phyloP scores from a whole-genome alignment of 1,140 invertebrate genomes.

The Ectropis grisescens region DNA sequence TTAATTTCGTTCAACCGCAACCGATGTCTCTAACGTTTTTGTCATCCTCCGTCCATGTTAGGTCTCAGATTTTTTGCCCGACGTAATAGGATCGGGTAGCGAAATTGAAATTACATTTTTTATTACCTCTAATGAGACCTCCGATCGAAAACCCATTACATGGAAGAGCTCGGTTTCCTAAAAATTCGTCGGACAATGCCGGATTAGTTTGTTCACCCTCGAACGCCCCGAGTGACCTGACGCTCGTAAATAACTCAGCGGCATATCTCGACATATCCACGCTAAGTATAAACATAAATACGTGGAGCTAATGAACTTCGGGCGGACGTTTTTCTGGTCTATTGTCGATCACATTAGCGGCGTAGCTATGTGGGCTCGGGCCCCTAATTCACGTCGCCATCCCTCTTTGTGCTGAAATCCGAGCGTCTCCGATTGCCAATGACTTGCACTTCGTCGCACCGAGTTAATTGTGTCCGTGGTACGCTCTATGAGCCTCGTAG shows the following conservation, averaged over 20 bases:
- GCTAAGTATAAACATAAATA: not conserved
- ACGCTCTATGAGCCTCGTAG: constrained; percentile 7
- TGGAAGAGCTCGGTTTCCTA: too few species aligned
- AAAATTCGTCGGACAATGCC: constrained; percentile 6
- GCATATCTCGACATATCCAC: too few species aligned
- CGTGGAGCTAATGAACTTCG: constrained; percentile 14
- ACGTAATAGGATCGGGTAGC: too few species aligned
- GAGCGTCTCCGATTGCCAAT: constrained; percentile 44
- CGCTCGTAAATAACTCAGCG: too few species aligned
- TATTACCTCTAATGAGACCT: too few species aligned
- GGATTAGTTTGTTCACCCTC: constrained; percentile 17
- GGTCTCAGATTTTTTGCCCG: too few species aligned
- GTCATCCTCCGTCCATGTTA: not conserved
- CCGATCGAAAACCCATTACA: too few species aligned
- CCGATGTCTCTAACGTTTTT: too few species aligned
- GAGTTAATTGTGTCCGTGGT: constrained; percentile 48
- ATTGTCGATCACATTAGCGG: constrained; percentile 33
- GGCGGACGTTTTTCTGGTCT: constrained; percentile 13
- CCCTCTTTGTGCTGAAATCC: constrained; percentile 50
- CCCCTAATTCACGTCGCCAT: constrained; percentile 28
- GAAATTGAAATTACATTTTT: too few species aligned
- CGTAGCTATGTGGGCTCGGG: constrained; percentile 10
- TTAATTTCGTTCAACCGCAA: too few species aligned
- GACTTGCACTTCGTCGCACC: constrained; percentile 47
- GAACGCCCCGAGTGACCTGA: constrained; percentile 19